Evolutionary conservation across 2,888 invertebrate genomes (phyloP).

Genomic region (Yponomeuta sedellus): DNA sequence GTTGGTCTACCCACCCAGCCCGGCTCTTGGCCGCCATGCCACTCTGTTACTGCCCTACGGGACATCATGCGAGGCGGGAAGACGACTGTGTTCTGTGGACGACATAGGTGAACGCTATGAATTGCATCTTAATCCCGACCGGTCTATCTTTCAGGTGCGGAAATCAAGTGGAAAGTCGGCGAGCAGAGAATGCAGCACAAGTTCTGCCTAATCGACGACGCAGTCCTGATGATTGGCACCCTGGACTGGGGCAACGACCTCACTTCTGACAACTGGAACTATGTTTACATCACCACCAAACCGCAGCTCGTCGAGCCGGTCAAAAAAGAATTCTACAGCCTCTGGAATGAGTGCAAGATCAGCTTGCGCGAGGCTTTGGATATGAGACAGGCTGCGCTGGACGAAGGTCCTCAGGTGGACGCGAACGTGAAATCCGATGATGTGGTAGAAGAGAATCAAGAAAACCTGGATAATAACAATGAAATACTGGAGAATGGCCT

Average conservation of each 20-base stretch:
- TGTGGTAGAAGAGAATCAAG: conserved; percentile 3
- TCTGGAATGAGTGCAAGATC: conserved; percentile 64
- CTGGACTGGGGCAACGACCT: conserved; percentile 86
- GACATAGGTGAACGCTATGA: background rate
- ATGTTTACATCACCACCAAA: conserved; percentile 79
- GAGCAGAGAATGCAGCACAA: conserved; percentile 85
- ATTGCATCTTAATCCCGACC: background rate
- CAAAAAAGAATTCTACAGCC: conserved; percentile 74
- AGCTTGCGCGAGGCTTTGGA: background rate
- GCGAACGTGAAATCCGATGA: background rate
- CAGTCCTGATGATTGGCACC: conserved; percentile 81
- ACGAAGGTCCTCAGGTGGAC: background rate
- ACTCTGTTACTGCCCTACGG: too few relatives aligned
- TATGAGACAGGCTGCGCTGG: background rate
- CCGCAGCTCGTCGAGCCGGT: conserved; percentile 72
- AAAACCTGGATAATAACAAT: conserved; percentile 2
- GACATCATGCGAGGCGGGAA: too few relatives aligned
- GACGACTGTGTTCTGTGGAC: too few relatives aligned
- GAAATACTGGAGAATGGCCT: conserved; percentile 3
- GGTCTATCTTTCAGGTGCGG: conserved; percentile 66
- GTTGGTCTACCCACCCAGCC: too few relatives aligned
- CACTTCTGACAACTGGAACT: conserved; percentile 83
- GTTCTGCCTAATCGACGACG: conserved; percentile 81
- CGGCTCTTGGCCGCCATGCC: too few relatives aligned
- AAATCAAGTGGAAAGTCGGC: conserved; percentile 65